Conservation (phyloP, 2,797 vertebrate species). For the Protonibea diacanthus region DNA sequence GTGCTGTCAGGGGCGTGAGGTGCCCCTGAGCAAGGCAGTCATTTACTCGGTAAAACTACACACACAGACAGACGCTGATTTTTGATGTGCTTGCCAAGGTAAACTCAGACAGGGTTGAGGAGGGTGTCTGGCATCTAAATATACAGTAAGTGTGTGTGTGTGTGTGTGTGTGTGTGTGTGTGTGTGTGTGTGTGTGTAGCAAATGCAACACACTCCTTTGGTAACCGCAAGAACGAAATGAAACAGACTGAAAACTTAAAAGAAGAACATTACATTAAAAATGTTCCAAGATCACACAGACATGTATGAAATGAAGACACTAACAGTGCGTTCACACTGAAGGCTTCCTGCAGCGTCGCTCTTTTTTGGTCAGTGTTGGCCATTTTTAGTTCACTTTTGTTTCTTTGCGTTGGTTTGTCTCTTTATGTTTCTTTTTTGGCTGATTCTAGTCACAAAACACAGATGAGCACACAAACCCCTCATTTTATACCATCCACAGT, state of each 20-base stretch:
- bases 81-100: conserved; percentile 52
- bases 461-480: too few species aligned
- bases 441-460: neutral
- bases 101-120: conserved; percentile 53
- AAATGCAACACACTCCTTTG: neutral
- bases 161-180: conserved; percentile 11
- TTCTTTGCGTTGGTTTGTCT: neutral
- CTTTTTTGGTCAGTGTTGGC: too few species aligned
- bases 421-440: neutral
- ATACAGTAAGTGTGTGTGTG: neutral
- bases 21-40: conserved; percentile 22
- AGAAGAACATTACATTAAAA: neutral
- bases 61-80: neutral
- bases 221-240: conserved; percentile 24
- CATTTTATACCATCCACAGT: neutral
- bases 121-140: conserved; percentile 58
- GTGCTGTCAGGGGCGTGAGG: neutral
- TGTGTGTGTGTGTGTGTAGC: conserved; percentile 5
- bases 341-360: neutral
- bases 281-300: neutral
- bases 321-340: neutral
- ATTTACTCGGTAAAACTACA: neutral
- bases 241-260: conserved; percentile 3
- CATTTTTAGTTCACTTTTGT: neutral
- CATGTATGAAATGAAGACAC: neutral